Conservation (phyloP, 92 coral and sea anemone genomes). For the Phenganax subtilis region DNA sequence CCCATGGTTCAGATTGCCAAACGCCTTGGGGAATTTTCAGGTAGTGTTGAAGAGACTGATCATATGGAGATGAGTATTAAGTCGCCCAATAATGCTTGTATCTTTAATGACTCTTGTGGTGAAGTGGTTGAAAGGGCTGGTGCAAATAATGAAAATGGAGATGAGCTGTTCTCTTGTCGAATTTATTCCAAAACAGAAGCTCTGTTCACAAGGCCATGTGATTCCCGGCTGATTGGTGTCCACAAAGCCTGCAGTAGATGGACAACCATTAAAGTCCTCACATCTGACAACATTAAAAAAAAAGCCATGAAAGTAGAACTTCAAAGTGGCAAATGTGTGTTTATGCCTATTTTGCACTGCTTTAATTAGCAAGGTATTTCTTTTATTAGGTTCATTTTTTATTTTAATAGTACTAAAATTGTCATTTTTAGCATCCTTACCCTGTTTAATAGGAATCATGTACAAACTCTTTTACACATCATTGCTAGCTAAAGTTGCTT, state of each 20-base stretch:
- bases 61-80: not conserved
- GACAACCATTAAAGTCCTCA: not conserved
- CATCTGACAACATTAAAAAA: not conserved
- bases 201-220: slow-evolving; percentile 3
- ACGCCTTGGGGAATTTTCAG: not conserved
- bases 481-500: too few relatives aligned
- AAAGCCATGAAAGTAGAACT: not conserved
- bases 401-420: not conserved
- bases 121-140: not conserved
- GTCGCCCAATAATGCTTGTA: not conserved
- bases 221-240: not conserved
- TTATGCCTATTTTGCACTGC: not conserved
- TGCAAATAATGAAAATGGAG: not conserved
- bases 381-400: not conserved
- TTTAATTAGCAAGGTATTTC: not conserved
- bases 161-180: not conserved
- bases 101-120: not conserved
- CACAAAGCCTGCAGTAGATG: not conserved
- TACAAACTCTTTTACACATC: too few relatives aligned
- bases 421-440: too few relatives aligned
- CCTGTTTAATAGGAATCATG: too few relatives aligned
- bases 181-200: not conserved
- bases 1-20: not conserved
- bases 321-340: not conserved
- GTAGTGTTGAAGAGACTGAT: not conserved